Percentiles rank a stretch among this genome's conserved stretches.
These are phyloP conservation scores for Zeuzera pyrina DNA, from an alignment of 2,888 invertebrate species.

Conservation along the genomic window DNA sequence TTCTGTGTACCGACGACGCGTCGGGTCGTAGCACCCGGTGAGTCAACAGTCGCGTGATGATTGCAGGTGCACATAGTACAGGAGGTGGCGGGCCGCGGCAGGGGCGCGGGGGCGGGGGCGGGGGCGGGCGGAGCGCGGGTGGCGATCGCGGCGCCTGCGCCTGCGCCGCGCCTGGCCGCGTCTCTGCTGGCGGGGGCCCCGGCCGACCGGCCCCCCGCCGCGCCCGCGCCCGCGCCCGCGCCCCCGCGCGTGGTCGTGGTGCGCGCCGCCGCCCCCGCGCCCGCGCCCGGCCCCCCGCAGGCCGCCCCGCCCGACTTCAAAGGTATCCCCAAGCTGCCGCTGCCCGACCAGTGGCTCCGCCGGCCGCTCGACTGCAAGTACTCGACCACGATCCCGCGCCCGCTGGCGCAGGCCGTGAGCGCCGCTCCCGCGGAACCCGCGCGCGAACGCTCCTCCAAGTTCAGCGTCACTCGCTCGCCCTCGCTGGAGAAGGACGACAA, in stretches of 20 bases:
- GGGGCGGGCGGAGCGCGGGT: conserved; percentile 19
- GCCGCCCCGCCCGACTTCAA: conserved; percentile 21
- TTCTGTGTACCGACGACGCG: too few species aligned
- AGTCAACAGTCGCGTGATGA: too few species aligned
- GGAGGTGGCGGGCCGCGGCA: conserved; percentile 22
- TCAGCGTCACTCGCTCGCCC: conserved; percentile 60
- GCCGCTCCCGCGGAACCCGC: conserved; percentile 45
- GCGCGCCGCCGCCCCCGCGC: conserved; percentile 13
- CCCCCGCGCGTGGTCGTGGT: conserved; percentile 19
- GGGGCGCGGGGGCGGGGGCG: conserved; percentile 17
- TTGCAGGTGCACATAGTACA: conserved; percentile 57
- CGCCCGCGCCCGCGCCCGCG: conserved; percentile 16
- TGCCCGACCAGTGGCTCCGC: conserved; percentile 62
- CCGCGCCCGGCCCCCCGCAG: neutral
- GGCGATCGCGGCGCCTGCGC: conserved; percentile 13
- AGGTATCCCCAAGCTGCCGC: conserved; percentile 46
- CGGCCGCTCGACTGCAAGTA: conserved; percentile 54
- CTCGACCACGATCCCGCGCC: conserved; percentile 46
- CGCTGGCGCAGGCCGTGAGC: conserved; percentile 44
- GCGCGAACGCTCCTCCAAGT: conserved; percentile 52
- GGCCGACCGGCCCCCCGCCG: conserved; percentile 19
- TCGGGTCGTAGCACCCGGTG: too few species aligned
- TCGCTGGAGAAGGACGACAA: conserved; percentile 69
- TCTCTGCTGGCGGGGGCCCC: neutral
- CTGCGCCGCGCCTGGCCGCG: neutral